phyloP scores from a whole-genome alignment of 1,140 invertebrate genomes.

The Zelostemma sp. region DNA sequence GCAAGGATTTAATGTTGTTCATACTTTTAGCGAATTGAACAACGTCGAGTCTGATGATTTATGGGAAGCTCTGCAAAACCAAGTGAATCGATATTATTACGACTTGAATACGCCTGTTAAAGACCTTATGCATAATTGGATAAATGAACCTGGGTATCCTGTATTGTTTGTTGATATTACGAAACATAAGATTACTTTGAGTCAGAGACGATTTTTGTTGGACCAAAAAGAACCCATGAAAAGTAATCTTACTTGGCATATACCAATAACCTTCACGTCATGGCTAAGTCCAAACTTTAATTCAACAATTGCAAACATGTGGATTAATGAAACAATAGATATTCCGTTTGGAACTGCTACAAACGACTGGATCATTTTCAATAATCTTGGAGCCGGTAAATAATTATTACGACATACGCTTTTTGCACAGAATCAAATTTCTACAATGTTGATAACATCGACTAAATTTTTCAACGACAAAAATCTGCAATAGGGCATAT shows the following conservation, averaged over 20 bases:
- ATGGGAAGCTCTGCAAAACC: conserved; percentile 73
- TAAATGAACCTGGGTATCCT: conserved; percentile 81
- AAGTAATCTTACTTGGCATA: conserved; percentile 70
- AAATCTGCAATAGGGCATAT: too few relatives aligned
- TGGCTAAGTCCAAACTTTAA: conserved; percentile 69
- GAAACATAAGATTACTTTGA: conserved; percentile 58
- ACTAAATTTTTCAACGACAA: too few relatives aligned
- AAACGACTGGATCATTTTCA: conserved; percentile 78
- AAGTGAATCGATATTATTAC: conserved; percentile 57
- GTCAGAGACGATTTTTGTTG: conserved; percentile 71
- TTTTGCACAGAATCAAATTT: too few relatives aligned
- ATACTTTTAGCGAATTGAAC: conserved; percentile 32
- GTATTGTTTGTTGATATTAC: conserved; percentile 73
- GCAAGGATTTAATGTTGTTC: too few relatives aligned
- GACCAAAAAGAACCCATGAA: too few relatives aligned
- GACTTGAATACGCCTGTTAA: conserved; percentile 56
- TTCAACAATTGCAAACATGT: conserved; percentile 69
- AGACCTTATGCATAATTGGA: conserved; percentile 79
- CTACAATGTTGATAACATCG: too few relatives aligned
- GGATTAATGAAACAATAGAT: conserved; percentile 52
- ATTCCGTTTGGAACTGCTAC: conserved; percentile 48
- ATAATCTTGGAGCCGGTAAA: conserved; percentile 76
- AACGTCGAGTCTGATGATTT: conserved; percentile 71
- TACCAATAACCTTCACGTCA: conserved; percentile 75
- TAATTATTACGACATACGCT: too few relatives aligned